These are phyloP conservation scores for Heliconius congener DNA, from an alignment of 1,140 invertebrate genomes.

Conservation along the genomic window DNA sequence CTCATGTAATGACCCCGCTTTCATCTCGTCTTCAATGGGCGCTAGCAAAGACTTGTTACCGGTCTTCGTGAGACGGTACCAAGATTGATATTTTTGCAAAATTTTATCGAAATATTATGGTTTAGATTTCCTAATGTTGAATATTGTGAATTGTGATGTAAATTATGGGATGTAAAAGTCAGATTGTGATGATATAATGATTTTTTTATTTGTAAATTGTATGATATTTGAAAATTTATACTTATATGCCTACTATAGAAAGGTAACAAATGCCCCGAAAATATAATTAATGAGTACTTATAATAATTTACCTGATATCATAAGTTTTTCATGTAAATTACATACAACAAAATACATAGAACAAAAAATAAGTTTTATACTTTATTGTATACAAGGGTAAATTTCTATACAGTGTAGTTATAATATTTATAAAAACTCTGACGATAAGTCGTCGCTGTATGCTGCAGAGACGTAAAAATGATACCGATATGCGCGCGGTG, in stretches of 20 bases:
- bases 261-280: neutral
- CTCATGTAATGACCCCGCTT: constrained; percentile 78
- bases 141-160: neutral
- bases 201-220: neutral
- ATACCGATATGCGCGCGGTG: too few relatives aligned
- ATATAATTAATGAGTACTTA: too few relatives aligned
- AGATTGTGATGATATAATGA: neutral
- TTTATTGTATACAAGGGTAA: too few relatives aligned
- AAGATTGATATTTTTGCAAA: constrained; percentile 43
- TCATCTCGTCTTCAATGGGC: constrained; percentile 73
- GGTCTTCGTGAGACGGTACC: constrained; percentile 50
- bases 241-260: neutral
- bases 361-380: too few relatives aligned
- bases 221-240: neutral
- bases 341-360: too few relatives aligned
- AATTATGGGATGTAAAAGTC: neutral
- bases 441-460: too few relatives aligned
- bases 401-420: too few relatives aligned
- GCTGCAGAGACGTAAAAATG: too few relatives aligned
- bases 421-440: too few relatives aligned
- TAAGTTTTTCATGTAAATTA: too few relatives aligned
- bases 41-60: constrained; percentile 66
- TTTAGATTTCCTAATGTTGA: neutral
- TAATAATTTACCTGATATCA: too few relatives aligned
- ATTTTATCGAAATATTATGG: neutral